phyloP scores from a whole-genome alignment of 2,797 vertebrate genomes.

The Semotilus atromaculatus region DNA sequence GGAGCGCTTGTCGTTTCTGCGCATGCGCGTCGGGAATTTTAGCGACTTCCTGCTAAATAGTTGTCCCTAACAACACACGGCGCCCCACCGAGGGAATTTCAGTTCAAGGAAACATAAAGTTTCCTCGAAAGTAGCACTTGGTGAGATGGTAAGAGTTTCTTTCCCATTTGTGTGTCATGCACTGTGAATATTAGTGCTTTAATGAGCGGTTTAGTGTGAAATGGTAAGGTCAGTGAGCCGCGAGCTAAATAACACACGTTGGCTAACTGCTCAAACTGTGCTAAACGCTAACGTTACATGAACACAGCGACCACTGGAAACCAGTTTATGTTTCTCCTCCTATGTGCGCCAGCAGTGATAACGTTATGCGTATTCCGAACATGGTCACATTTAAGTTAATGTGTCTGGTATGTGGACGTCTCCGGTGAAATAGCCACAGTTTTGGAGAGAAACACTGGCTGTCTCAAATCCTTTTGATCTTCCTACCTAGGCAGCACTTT shows the following conservation, averaged over 20 bases:
- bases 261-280: slow-evolving; percentile 44
- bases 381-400: neutral
- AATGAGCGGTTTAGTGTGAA: neutral
- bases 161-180: neutral
- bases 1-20: slow-evolving; percentile 12
- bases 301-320: neutral
- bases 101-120: slow-evolving; percentile 49
- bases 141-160: slow-evolving; percentile 76
- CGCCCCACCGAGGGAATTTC: slow-evolving; percentile 69
- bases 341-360: neutral
- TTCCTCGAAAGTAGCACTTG: slow-evolving; percentile 52
- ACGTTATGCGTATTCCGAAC: neutral
- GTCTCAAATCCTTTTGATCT: neutral
- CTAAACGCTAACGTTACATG: slow-evolving; percentile 26
- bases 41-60: slow-evolving; percentile 80
- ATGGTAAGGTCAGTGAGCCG: slow-evolving; percentile 36
- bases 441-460: neutral
- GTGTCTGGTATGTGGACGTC: neutral
- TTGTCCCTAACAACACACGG: slow-evolving; percentile 81
- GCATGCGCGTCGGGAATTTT: slow-evolving; percentile 66
- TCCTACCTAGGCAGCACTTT: neutral
- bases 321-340: neutral
- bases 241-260: slow-evolving; percentile 46
- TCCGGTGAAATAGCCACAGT: neutral
- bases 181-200: neutral